phyloP scores from a whole-genome alignment of 2,888 invertebrate species.

The Dioctria linearis region DNA sequence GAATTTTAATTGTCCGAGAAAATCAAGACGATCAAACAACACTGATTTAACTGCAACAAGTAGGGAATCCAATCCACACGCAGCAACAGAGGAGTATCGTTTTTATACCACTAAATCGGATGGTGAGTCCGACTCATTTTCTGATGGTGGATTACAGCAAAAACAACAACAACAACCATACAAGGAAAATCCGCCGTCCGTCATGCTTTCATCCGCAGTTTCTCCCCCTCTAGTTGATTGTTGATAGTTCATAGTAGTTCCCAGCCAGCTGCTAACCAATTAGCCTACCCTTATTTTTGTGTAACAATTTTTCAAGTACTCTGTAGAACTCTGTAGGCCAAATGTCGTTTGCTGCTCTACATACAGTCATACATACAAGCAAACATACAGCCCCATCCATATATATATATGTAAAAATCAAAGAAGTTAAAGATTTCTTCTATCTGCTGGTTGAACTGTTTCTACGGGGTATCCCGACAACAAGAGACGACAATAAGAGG shows the following conservation, averaged over 20 bases:
- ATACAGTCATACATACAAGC: background rate
- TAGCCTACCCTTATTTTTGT: background rate
- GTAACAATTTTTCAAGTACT: background rate
- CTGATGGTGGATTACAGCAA: too few relatives aligned
- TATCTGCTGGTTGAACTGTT: background rate
- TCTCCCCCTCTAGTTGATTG: background rate
- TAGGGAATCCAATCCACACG: too few relatives aligned
- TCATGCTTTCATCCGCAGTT: background rate
- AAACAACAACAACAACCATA: too few relatives aligned
- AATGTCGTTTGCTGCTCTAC: background rate
- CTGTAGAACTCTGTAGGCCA: background rate
- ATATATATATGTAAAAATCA: background rate
- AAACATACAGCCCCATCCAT: too few relatives aligned
- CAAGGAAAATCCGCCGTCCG: background rate
- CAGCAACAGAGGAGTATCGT: too few relatives aligned
- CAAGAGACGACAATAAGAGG: too few relatives aligned
- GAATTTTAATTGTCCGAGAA: too few relatives aligned
- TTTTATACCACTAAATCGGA: too few relatives aligned
- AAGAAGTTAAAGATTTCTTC: conserved; percentile 1
- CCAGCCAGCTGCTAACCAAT: background rate
- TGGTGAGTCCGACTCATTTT: too few relatives aligned
- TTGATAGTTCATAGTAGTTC: background rate
- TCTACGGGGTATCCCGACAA: too few relatives aligned
- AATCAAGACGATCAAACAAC: too few relatives aligned
- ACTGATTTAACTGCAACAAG: too few relatives aligned